Percentiles rank a stretch among this genome's conserved stretches.
phyloP scores from a whole-genome alignment of 2,797 vertebrate species.

The Coreius guichenoti region DNA sequence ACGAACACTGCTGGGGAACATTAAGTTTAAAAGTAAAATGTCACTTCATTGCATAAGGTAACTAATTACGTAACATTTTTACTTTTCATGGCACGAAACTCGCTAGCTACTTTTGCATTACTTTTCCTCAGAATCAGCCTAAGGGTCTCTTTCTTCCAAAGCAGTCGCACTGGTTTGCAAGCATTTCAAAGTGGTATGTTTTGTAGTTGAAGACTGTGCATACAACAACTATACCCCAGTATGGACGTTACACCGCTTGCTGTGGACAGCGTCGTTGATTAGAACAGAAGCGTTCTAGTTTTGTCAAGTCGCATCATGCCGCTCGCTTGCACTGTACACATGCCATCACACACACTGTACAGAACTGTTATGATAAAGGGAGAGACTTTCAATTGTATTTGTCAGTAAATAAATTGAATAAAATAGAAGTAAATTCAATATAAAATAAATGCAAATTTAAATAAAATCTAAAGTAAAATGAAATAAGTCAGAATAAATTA shows the following conservation, averaged over 20 bases:
- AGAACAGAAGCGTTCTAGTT: conserved; percentile 35
- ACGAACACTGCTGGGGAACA: conserved; percentile 5
- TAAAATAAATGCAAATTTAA: background rate
- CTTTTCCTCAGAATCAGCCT: conserved; percentile 17
- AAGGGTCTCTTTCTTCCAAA: conserved; percentile 14
- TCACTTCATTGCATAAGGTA: conserved; percentile 32
- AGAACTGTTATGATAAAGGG: background rate
- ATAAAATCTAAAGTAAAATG: background rate
- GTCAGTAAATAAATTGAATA: background rate
- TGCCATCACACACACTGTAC: background rate
- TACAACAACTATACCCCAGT: background rate
- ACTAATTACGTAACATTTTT: conserved; percentile 7
- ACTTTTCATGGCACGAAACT: background rate
- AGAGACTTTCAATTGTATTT: background rate
- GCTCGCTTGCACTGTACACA: conserved; percentile 1
- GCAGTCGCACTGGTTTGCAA: background rate
- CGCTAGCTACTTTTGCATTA: background rate
- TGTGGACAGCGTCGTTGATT: conserved; percentile 16
- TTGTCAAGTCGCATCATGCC: conserved; percentile 28
- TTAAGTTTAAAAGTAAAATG: conserved; percentile 25
- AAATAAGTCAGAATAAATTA: background rate
- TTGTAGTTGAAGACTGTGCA: background rate
- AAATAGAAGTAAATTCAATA: background rate
- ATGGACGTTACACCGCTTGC: background rate
- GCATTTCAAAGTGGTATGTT: conserved; percentile 5